Base-by-base conservation (phyloP, 2,113 vertebrate species). In the Eurystomus gularis region DNA sequence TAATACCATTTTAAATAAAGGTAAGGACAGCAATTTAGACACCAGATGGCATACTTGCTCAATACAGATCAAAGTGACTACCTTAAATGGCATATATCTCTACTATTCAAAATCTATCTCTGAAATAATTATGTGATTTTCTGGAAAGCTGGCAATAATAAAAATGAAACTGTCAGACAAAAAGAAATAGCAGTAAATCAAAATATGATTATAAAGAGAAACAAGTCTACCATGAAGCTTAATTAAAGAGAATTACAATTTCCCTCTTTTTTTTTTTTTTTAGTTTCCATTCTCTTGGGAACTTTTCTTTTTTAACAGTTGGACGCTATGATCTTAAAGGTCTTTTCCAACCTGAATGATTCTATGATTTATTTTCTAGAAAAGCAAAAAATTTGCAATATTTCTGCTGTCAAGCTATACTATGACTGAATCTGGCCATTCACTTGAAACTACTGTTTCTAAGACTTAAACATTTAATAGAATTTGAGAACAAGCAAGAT, bases 31-130 rank as follows among this genome's bases (percentile, higher is more conserved):
- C 29, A 82, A 35, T 16, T 25, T 15, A 94, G 81, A 90, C 91
- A 95, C 58, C 87, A 97, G 94, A 80, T 93, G 92, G 94, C 91
- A 97, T 37, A 96, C 88, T 97, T 4, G 28, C 29, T 71, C 86
- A 97, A 54, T 31, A 73, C 4, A 72, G 66, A 93, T 62, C 51
- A 88, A 89, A 94, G 49, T 5, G 16, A 77, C 9, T 39, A 73
- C 29, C 37, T 75, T 44, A 65, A 57, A 89, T 73, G 18, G 37
- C 46, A 62, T 7, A 4, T 39, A 83, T 44, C 3, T 1, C 55
- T 60, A 68, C 20, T 71, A 55, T 48, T 81, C 46, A 86, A 75
- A 54, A 86, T 46, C 4, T 6, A 66, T 28, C 48, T 82, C 35
- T 46, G 21, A 82, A 96, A 87, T 51, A 93, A 95, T 66, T 55